These are phyloP conservation scores for Halocaridina rubra DNA, from an alignment of 2,888 invertebrate genomes.

Conservation along the genomic window DNA sequence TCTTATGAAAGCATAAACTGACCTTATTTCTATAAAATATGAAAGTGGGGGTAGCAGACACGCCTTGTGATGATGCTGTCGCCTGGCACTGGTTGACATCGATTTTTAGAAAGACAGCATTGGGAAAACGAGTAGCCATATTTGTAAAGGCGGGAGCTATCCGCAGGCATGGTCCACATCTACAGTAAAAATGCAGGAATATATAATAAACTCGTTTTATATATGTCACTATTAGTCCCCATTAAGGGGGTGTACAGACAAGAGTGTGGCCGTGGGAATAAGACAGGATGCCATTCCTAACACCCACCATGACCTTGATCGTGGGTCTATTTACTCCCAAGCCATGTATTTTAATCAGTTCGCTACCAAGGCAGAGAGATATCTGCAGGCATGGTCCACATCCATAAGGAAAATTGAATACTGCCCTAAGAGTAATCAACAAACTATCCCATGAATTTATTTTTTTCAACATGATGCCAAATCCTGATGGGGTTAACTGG, in stretches of 20 bases:
- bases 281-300: too few species aligned
- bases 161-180: constrained; percentile 97
- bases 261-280: too few species aligned
- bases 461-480: too few species aligned
- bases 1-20: too few species aligned
- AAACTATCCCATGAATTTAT: too few species aligned
- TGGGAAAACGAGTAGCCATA: constrained; percentile 85
- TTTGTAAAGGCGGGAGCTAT: constrained; percentile 94
- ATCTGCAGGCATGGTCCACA: constrained; percentile 97
- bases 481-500: too few species aligned
- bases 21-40: constrained; percentile 87
- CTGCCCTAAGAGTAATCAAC: too few species aligned
- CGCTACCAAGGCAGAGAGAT: constrained; percentile 91
- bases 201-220: neutral
- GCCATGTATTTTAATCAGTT: too few species aligned
- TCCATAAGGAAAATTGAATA: constrained; percentile 74
- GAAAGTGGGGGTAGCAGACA: constrained; percentile 98
- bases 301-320: too few species aligned
- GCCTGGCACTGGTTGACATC: constrained; percentile 94
- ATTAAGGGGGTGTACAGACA: neutral
- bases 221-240: neutral
- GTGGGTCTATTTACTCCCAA: too few species aligned
- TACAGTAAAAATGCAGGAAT: constrained; percentile 67
- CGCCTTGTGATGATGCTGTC: constrained; percentile 86
- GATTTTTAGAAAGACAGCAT: constrained; percentile 70